phyloP scores from a whole-genome alignment of 2,113 vertebrate genomes.

The Piprites chloris region DNA sequence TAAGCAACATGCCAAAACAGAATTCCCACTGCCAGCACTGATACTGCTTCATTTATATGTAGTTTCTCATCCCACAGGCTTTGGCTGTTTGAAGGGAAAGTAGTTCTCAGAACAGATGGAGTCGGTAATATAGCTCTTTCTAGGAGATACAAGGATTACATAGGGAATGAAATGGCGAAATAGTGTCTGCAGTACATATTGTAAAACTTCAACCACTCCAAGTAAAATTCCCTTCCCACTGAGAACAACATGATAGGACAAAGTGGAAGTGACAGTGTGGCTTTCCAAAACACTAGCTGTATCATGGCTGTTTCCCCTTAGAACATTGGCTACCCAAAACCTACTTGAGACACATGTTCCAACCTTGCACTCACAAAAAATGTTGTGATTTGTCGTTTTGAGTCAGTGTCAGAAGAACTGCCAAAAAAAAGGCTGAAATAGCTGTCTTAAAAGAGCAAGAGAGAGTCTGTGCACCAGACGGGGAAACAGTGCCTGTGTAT shows the following conservation, averaged over 20 bases:
- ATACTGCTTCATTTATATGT: background rate
- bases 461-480: background rate
- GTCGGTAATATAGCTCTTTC: conserved; percentile 49
- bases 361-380: background rate
- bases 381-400: conserved; percentile 35
- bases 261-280: background rate
- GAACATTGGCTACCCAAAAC: background rate
- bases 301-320: background rate
- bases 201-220: background rate
- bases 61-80: conserved; percentile 28
- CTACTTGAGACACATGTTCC: background rate
- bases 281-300: background rate
- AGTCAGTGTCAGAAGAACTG: conserved; percentile 42
- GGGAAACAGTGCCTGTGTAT: background rate
- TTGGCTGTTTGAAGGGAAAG: conserved; percentile 14
- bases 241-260: background rate
- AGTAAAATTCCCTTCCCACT: conserved; percentile 4
- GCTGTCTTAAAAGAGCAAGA: conserved; percentile 35
- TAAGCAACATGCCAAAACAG: conserved; percentile 31
- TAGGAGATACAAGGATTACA: conserved; percentile 48
- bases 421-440: conserved; percentile 14
- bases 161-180: conserved; percentile 6
- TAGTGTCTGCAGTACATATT: background rate
- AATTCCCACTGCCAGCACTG: conserved; percentile 39
- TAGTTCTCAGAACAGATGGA: conserved; percentile 48